phyloP scores from a whole-genome alignment of 2,888 invertebrate species.

The Limnephilus marmoratus region DNA sequence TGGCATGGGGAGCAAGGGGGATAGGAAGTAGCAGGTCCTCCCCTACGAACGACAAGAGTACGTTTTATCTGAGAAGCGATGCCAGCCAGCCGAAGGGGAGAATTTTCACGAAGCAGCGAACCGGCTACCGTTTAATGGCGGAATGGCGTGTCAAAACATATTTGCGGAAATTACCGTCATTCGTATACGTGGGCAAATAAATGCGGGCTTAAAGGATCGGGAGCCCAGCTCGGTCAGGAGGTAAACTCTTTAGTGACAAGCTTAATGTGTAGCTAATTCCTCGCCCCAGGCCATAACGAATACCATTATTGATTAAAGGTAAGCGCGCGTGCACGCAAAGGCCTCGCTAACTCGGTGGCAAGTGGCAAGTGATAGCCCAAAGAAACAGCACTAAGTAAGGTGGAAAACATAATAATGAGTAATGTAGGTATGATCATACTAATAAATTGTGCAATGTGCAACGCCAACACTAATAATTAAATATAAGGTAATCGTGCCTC shows the following conservation, averaged over 20 bases:
- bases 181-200: slow-evolving; percentile 56
- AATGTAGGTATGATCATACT: not conserved
- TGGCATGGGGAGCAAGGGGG: not conserved
- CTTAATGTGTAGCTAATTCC: slow-evolving; percentile 42
- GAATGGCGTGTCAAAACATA: slow-evolving; percentile 73
- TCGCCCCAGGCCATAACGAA: slow-evolving; percentile 8
- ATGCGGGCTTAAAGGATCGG: slow-evolving; percentile 44
- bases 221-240: slow-evolving; percentile 35
- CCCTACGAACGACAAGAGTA: slow-evolving; percentile 48
- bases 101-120: slow-evolving; percentile 45
- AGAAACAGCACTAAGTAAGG: not conserved
- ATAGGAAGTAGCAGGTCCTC: slow-evolving; percentile 17
- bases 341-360: not conserved
- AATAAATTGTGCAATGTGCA: slow-evolving; percentile 2
- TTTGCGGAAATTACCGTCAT: slow-evolving; percentile 59
- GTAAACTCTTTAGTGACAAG: slow-evolving; percentile 40
- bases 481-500: not conserved
- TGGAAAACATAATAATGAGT: not conserved
- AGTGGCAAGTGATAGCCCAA: not conserved
- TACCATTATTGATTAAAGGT: slow-evolving; percentile 35
- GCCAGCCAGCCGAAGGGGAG: slow-evolving; percentile 37
- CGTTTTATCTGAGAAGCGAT: slow-evolving; percentile 46
- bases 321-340: slow-evolving; percentile 7
- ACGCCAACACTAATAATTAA: not conserved
- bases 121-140: slow-evolving; percentile 70